Conservation (phyloP, 2,113 vertebrate species). For the Macrotis lagotis region DNA sequence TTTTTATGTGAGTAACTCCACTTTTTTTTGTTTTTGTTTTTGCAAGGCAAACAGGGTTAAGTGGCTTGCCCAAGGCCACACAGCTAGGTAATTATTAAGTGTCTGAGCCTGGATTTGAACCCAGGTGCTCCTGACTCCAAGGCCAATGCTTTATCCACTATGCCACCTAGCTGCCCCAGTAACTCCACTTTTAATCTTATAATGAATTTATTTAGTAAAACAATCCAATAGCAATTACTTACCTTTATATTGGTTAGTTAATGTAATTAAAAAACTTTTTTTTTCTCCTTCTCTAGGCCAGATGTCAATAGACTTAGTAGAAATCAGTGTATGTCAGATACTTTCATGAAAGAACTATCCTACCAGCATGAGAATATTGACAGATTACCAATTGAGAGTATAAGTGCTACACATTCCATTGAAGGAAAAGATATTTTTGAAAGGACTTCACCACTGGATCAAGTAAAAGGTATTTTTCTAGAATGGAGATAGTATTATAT, state of each 20-base stretch:
- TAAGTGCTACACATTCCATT: neutral
- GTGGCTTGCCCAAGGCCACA: too few relatives aligned
- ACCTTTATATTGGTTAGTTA: neutral
- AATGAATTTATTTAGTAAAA: neutral
- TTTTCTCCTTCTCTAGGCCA: constrained; percentile 81
- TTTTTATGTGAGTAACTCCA: constrained; percentile 14
- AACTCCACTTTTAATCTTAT: neutral
- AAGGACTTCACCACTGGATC: constrained; percentile 60
- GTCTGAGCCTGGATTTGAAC: too few relatives aligned
- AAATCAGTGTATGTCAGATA: constrained; percentile 79
- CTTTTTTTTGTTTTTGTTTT: too few relatives aligned
- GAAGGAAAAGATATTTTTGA: constrained; percentile 7
- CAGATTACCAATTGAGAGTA: constrained; percentile 48
- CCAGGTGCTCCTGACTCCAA: too few relatives aligned
- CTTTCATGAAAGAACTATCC: constrained; percentile 53
- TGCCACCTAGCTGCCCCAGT: too few relatives aligned
- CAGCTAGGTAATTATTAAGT: too few relatives aligned
- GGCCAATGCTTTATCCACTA: too few relatives aligned
- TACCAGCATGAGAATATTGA: neutral
- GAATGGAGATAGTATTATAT: constrained; percentile 15
- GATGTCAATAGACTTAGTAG: constrained; percentile 82
- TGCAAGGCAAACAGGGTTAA: too few relatives aligned
- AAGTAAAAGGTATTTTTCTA: constrained; percentile 76
- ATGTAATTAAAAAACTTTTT: constrained; percentile 26
- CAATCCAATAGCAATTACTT: neutral